phyloP scores from a whole-genome alignment of 1,140 invertebrate genomes.

The Hypothenemus hampei region DNA sequence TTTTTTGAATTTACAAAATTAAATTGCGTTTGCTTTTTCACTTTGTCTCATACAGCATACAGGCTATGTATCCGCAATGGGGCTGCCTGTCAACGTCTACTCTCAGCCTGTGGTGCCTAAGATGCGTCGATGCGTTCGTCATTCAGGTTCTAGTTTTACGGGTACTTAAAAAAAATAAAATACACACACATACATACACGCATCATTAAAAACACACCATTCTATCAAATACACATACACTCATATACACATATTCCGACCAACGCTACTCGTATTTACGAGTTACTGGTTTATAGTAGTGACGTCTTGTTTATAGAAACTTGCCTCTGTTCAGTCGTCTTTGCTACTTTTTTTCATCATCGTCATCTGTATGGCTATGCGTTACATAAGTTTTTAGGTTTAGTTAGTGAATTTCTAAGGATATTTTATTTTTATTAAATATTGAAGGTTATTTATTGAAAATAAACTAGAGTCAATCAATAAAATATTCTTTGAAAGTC shows the following conservation, averaged over 20 bases:
- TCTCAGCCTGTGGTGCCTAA: constrained; percentile 46
- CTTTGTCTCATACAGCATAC: constrained; percentile 48
- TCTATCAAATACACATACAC: constrained; percentile 24
- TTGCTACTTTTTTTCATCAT: too few relatives aligned
- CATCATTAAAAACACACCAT: constrained; percentile 24
- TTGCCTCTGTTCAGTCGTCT: constrained; percentile 5
- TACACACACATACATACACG: constrained; percentile 33
- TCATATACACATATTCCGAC: neutral
- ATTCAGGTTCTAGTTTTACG: constrained; percentile 46
- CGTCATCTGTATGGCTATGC: constrained; percentile 16
- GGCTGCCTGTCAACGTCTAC: constrained; percentile 48
- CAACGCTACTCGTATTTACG: constrained; percentile 8
- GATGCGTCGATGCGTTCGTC: constrained; percentile 43
- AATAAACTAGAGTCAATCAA: neutral
- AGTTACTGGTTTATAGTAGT: too few relatives aligned
- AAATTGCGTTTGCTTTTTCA: constrained; percentile 47
- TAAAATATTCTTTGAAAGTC: constrained; percentile 19
- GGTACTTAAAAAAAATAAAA: constrained; percentile 47
- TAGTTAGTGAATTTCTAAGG: constrained; percentile 17
- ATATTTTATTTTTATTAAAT: constrained; percentile 6
- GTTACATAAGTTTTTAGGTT: constrained; percentile 6
- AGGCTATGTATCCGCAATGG: constrained; percentile 47
- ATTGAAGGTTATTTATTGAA: neutral
- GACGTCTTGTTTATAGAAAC: constrained; percentile 24
- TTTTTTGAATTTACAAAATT: constrained; percentile 46